A percentile compares a stretch with the other conserved stretches of the same genome.
Conservation (phyloP, 2,797 vertebrate species). For the Chanos chanos region DNA sequence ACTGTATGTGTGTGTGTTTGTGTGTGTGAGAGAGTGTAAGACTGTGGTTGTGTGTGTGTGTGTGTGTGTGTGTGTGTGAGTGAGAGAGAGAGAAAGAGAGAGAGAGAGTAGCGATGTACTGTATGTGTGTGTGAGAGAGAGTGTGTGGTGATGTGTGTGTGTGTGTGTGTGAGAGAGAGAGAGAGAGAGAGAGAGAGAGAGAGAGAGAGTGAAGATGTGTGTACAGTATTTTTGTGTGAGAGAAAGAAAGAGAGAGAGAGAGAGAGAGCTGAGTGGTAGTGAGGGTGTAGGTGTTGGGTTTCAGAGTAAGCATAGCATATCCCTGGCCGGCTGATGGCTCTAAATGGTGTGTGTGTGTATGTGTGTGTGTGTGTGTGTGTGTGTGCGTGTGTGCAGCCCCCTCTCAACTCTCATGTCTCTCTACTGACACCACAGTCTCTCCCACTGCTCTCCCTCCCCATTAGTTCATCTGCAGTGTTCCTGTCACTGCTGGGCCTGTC, state of each 20-base stretch:
- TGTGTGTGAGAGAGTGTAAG: too few species aligned
- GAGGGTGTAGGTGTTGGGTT: too few species aligned
- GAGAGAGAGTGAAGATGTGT: conserved; percentile 12
- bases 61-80: too few species aligned
- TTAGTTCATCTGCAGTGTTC: conserved; percentile 47
- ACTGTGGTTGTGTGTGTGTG: too few species aligned
- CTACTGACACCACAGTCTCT: conserved; percentile 41
- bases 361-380: conserved; percentile 31
- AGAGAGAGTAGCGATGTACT: too few species aligned
- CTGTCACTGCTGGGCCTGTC: conserved; percentile 34
- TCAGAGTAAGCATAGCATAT: conserved; percentile 43
- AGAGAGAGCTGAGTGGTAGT: too few species aligned
- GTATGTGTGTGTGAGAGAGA: too few species aligned
- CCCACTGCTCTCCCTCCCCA: conserved; percentile 37
- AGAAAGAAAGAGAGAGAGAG: too few species aligned
- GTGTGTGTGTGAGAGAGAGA: conserved; percentile 3
- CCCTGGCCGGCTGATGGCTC: conserved; percentile 41
- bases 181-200: conserved; percentile 11
- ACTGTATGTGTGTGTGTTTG: too few species aligned
- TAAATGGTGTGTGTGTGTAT: conserved; percentile 41
- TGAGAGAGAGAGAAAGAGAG: too few species aligned
- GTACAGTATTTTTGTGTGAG: conserved; percentile 8
- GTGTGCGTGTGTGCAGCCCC: conserved; percentile 8
- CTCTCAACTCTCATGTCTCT: conserved; percentile 27
- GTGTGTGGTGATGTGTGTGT: conserved; percentile 2